Evolutionary conservation across 2,888 invertebrate genomes (phyloP), one percentile per base, ranked within the genome.

Genomic region (Ryuthela nishihirai): DNA sequence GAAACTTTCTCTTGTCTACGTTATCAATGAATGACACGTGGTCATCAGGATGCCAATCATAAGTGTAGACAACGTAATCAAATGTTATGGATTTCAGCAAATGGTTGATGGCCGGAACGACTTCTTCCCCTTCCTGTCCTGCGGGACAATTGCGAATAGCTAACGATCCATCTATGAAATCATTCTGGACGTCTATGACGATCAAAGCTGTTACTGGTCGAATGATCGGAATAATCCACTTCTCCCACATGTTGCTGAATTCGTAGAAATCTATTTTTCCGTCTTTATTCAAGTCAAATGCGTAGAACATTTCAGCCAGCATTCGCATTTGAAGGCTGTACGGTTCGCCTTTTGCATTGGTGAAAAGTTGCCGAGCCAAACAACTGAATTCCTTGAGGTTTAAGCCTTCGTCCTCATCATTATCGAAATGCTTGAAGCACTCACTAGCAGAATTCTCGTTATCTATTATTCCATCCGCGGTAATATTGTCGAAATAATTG

Each of bases 1-100:
- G 85, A 52, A 91, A 74, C 61, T 86, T 82, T 1, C 90, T 77
- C 74, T 84, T 79, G 63, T 83, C 81, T 54, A 93, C 82, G 76
- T 97, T 97, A 73, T 97, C 95, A 67, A 93, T 86, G 76, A 98
- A 98, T 6, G 95, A 95, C 32, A 97, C 90, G 76, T 94, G 94
- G 77, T 94, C 87, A 35, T 85, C 83, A 0, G 97, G 97, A 78
- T 98, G 98, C 95, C 97, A 98, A 78, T 98, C 98, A 69, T 89
- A 80, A 0, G 95, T 91, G 78, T 95, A 98, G 75, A 91, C 89
- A 39, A 92, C 84, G 24, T 85, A 82, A 77, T 93, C 88, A 74
- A 94, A 95, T 49, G 83, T 80, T 9, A 90, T 85, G 0, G 83
- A 81, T 47, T 87, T 87, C 72, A 92, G 76, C 34, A 94, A 78